Conservation (phyloP, 2,888 invertebrate genomes). For the Caenorhabditis panamensis region DNA sequence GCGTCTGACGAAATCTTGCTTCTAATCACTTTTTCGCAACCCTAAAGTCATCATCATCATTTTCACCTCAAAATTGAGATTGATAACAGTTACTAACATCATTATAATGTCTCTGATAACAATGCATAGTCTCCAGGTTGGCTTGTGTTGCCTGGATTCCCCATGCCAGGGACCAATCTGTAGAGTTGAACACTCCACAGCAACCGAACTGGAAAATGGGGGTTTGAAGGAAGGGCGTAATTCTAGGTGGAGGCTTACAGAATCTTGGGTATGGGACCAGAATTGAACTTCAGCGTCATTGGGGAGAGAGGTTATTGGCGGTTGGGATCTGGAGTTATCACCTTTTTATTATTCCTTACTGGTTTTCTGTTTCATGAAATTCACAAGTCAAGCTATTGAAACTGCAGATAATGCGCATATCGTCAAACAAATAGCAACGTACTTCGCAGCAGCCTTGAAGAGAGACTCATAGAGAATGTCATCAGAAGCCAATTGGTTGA, state of each 20-base stretch:
- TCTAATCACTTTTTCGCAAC: conserved; percentile 65
- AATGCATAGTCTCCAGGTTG: conserved; percentile 39
- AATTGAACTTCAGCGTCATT: conserved; percentile 60
- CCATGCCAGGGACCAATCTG: conserved; percentile 52
- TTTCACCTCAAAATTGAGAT: neutral
- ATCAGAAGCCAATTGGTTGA: conserved; percentile 64
- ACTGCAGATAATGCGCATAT: neutral
- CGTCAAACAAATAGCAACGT: neutral
- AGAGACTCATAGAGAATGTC: conserved; percentile 61
- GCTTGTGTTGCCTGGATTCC: conserved; percentile 12
- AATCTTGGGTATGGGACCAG: conserved; percentile 65
- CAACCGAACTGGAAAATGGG: conserved; percentile 61
- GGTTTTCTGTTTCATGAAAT: no score
- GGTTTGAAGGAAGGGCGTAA: neutral
- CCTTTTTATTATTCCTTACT: neutral
- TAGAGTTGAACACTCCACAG: conserved; percentile 59
- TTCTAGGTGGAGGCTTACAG: conserved; percentile 24
- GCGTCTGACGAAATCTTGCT: conserved; percentile 61
- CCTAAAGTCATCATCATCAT: conserved; percentile 36
- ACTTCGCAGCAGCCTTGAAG: conserved; percentile 51
- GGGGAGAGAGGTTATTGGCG: conserved; percentile 27
- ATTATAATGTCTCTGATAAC: conserved; percentile 45
- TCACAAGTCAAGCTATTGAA: neutral
- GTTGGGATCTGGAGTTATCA: conserved; percentile 3
- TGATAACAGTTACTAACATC: conserved; percentile 51